A percentile compares a stretch with the other conserved stretches of the same genome.
Evolutionary conservation across 2,113 vertebrate species (phyloP).

Genomic region (Cochlearius cochlearius): DNA sequence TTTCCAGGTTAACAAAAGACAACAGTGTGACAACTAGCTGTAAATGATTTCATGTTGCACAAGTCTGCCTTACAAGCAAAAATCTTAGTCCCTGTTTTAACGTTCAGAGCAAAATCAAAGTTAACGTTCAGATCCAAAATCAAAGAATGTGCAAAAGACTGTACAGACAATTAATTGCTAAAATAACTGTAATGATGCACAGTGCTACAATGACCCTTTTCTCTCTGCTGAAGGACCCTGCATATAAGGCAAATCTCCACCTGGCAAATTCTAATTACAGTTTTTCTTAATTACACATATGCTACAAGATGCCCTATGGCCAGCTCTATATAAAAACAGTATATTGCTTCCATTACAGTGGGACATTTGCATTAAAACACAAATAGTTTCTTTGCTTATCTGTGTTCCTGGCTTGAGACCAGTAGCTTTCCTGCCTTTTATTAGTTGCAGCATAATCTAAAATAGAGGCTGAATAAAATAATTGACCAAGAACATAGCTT

Average conservation of each 20-base stretch:
- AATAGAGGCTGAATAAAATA: slow-evolving; percentile 70
- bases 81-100: background rate
- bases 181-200: background rate
- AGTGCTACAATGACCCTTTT: background rate
- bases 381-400: slow-evolving; percentile 41
- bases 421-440: slow-evolving; percentile 52
- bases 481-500: slow-evolving; percentile 59
- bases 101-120: background rate
- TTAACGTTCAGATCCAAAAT: background rate
- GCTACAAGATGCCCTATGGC: background rate
- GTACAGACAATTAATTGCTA: background rate
- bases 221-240: background rate
- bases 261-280: background rate
- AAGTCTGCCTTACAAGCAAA: background rate
- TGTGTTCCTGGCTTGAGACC: slow-evolving; percentile 38
- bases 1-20: background rate
- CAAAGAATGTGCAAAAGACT: background rate
- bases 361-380: background rate
- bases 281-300: background rate
- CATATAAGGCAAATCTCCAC: background rate
- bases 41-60: background rate
- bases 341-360: background rate
- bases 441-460: slow-evolving; percentile 61
- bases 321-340: background rate
- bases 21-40: background rate